phyloP scores from a whole-genome alignment of 1,140 invertebrate genomes.

The Chrysopa pallens region DNA sequence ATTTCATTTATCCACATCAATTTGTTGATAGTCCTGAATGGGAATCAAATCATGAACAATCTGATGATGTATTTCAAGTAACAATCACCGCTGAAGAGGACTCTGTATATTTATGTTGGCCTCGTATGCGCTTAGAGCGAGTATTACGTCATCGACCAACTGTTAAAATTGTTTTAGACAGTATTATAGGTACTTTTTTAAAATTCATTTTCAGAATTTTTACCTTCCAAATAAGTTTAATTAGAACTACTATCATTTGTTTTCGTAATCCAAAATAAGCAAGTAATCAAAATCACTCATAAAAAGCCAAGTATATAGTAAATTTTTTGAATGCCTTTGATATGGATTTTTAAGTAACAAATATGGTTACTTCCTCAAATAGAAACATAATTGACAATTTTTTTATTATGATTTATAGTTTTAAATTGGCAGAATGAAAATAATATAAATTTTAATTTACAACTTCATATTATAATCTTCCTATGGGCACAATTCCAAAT shows the following conservation, averaged over 20 bases:
- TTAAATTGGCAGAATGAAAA: not conserved
- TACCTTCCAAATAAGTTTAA: too few species aligned
- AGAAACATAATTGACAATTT: too few species aligned
- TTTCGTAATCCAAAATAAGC: too few species aligned
- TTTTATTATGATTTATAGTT: not conserved
- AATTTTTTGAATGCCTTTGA: too few species aligned
- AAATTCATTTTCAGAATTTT: too few species aligned
- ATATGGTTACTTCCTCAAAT: too few species aligned
- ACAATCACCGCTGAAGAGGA: constrained; percentile 63
- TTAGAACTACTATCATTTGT: too few species aligned
- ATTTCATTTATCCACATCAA: constrained; percentile 63
- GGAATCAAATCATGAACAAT: constrained; percentile 57
- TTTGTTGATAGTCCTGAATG: constrained; percentile 79
- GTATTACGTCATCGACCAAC: constrained; percentile 51
- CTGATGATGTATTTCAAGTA: constrained; percentile 65
- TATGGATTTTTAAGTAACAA: too few species aligned
- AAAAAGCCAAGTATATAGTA: too few species aligned
- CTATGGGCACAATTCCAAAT: too few species aligned
- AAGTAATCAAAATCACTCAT: too few species aligned
- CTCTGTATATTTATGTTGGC: constrained; percentile 61
- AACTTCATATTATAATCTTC: not conserved
- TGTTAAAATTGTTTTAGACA: constrained; percentile 52
- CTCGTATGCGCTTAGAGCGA: constrained; percentile 46
- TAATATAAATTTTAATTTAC: constrained; percentile 1
- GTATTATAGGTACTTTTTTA: constrained; percentile 45